These are phyloP conservation scores for Nymphalis io DNA, from an alignment of 1,140 invertebrate species.

Conservation along the genomic window DNA sequence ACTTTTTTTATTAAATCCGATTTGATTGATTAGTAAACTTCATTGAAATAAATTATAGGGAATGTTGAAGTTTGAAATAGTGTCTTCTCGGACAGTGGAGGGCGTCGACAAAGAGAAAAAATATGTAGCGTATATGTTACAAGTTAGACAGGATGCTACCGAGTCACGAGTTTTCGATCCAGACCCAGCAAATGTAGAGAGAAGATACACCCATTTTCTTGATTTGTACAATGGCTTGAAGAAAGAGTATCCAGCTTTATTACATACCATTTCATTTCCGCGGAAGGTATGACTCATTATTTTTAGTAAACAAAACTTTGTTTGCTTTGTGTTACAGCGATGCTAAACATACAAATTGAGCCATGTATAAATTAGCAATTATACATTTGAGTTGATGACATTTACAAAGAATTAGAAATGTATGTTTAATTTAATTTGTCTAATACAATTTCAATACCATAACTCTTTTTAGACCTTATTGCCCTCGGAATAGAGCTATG, in stretches of 20 bases:
- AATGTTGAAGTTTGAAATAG: slow-evolving; percentile 75
- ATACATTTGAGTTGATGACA: neutral
- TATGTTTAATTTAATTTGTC: slow-evolving; percentile 4
- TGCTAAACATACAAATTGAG: neutral
- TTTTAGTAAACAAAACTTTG: slow-evolving; percentile 34
- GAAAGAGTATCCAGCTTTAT: slow-evolving; percentile 82
- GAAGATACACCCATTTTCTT: slow-evolving; percentile 89
- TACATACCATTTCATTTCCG: slow-evolving; percentile 85
- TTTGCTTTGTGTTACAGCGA: slow-evolving; percentile 27
- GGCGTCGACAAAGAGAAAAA: slow-evolving; percentile 82
- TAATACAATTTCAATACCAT: neutral
- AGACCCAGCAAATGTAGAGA: slow-evolving; percentile 84
- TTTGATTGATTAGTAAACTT: neutral
- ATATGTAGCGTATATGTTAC: slow-evolving; percentile 84
- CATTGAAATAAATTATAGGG: neutral
- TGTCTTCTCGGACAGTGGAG: slow-evolving; percentile 67
- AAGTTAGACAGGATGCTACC: slow-evolving; percentile 79
- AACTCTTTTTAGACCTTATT: neutral
- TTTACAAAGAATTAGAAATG: neutral
- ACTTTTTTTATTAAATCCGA: neutral
- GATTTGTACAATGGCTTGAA: slow-evolving; percentile 84
- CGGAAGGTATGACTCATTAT: slow-evolving; percentile 82
- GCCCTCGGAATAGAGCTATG: neutral
- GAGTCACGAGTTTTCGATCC: slow-evolving; percentile 75
- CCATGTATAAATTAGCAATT: too few species aligned